These are phyloP conservation scores for Papio anubis DNA, from an alignment of 2,113 vertebrate species.

Conservation along the genomic window DNA sequence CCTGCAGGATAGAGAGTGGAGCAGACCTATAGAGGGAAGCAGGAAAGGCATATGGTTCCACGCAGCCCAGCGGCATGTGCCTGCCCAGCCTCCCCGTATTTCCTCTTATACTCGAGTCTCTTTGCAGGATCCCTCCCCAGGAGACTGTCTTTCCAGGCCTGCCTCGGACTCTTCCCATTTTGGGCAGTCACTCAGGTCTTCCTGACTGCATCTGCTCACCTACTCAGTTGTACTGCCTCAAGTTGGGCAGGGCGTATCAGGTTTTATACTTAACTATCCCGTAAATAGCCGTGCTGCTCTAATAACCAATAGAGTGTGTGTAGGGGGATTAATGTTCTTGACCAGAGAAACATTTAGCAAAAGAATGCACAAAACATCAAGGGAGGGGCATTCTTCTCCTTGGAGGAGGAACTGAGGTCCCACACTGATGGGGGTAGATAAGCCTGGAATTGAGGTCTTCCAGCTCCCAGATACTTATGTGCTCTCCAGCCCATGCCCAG, in stretches of 20 bases:
- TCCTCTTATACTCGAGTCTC: background rate
- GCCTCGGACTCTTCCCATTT: background rate
- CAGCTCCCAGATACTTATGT: too few species aligned
- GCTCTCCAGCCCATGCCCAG: background rate
- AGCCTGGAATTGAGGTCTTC: background rate
- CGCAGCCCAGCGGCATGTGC: too few species aligned
- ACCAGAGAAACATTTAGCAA: background rate
- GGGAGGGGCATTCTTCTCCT: background rate
- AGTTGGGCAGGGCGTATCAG: too few species aligned
- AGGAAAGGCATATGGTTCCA: background rate
- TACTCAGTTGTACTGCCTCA: background rate
- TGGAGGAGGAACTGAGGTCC: background rate
- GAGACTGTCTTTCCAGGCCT: background rate
- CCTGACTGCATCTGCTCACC: background rate
- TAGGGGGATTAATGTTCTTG: background rate
- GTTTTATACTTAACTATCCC: background rate
- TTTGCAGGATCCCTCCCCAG: background rate
- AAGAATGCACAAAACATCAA: background rate
- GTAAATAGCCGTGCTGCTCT: background rate
- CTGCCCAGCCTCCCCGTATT: background rate
- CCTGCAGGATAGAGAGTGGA: background rate
- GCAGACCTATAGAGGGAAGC: background rate
- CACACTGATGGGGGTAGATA: fast-evolving
- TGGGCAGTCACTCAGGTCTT: background rate
- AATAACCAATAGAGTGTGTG: background rate